Conservation (phyloP, 2,113 vertebrate genomes). For the Spheniscus mendiculus region DNA sequence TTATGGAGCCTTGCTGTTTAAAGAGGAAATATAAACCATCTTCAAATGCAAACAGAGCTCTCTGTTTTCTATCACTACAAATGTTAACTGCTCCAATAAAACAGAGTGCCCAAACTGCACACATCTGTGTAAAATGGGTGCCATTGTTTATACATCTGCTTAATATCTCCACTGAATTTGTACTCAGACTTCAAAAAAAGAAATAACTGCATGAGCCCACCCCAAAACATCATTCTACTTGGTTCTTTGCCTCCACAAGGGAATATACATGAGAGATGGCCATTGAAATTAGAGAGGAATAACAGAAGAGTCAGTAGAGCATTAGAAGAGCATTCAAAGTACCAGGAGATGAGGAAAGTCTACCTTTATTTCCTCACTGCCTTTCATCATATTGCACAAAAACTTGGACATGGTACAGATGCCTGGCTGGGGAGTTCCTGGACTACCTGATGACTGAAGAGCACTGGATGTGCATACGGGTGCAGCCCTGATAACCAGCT, state of each 20-base stretch:
- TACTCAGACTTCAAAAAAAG: background rate
- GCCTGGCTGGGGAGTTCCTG: no score
- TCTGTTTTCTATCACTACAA: background rate
- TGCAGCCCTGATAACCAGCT: background rate
- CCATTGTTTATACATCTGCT: background rate
- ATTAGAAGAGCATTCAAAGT: background rate
- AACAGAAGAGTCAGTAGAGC: no score
- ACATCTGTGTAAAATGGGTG: background rate
- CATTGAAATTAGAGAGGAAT: background rate
- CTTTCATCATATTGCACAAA: no score
- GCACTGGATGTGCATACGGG: fast-evolving
- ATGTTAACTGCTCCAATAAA: background rate
- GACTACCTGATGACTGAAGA: fast-evolving
- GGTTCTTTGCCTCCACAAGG: background rate
- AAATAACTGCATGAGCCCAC: background rate
- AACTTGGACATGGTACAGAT: background rate
- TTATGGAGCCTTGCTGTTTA: background rate
- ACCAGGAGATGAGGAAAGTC: background rate
- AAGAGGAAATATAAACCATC: background rate
- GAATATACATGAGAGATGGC: no score
- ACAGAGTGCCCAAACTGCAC: background rate
- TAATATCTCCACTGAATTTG: background rate
- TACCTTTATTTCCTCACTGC: background rate
- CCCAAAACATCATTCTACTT: background rate
- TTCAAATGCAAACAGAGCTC: background rate